Percentiles rank a stretch among this genome's conserved stretches.
These are phyloP conservation scores for Pristionchus entomophagus DNA, from an alignment of 2,888 invertebrate species.

Conservation along the genomic window DNA sequence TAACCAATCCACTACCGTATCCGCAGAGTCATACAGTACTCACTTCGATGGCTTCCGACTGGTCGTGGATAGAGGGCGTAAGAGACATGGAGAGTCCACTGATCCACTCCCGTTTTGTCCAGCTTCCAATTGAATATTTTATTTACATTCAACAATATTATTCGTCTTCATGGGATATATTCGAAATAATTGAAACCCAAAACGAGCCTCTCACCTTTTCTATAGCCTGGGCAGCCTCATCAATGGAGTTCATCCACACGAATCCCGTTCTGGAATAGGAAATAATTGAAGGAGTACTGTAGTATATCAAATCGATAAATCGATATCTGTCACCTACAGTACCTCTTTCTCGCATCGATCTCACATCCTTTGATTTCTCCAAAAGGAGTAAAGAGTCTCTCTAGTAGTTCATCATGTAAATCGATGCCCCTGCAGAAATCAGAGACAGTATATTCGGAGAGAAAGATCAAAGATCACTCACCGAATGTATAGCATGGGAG, in stretches of 20 bases:
- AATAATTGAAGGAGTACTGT: neutral
- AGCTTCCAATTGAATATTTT: conserved; percentile 49
- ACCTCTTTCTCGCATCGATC: conserved; percentile 27
- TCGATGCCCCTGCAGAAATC: neutral
- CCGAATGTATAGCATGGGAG: conserved; percentile 9
- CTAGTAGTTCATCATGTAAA: neutral
- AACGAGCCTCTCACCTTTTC: conserved; percentile 5
- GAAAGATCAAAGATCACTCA: conserved; percentile 23
- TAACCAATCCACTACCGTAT: neutral
- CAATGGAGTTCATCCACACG: conserved; percentile 45
- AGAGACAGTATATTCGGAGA: neutral
- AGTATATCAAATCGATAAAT: too few species aligned
- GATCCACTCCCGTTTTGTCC: conserved; percentile 54
- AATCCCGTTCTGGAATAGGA: conserved; percentile 48
- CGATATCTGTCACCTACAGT: neutral
- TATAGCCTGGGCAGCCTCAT: conserved; percentile 50
- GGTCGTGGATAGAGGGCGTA: conserved; percentile 50
- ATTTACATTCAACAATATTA: too few species aligned
- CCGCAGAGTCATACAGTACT: neutral
- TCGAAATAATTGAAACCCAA: neutral
- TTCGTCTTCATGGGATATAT: too few species aligned
- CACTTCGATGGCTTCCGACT: neutral
- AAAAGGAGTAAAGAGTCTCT: conserved; percentile 15
- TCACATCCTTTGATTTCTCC: neutral
- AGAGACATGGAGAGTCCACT: conserved; percentile 53